Base-by-base conservation (phyloP, 2,113 vertebrate species). In the Toxotes chatareus region DNA sequence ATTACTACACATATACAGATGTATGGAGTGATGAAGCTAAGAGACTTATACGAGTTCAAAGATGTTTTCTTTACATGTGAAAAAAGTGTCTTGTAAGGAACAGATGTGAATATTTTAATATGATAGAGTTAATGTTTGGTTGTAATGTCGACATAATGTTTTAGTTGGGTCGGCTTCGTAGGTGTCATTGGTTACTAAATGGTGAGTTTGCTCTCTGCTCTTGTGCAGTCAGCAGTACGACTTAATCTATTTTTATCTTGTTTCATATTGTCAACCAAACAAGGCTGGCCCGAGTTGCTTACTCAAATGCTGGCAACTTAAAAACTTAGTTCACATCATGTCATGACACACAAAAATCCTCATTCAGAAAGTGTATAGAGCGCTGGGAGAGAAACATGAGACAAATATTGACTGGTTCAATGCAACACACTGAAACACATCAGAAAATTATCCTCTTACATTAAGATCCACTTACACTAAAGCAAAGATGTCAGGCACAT, bases 91-190 rank as follows among this genome's bases (percentile, higher is more conserved):
- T 94, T 93, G 91, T 94, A 92, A 90, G 90, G 91, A 94, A 89
- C 89, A 94, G 91, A 94, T 94, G 94, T 95, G 92, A 94, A 94
- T 95, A 95, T 95, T 95, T 95, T 94, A 94, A 77, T 95, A 95
- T 94, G 93, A 91, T 94, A 93, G 94, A 94, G 92, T 94, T 87
- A 90, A 86, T 82, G 91, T 93, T 93, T 78, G 91, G 91, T 91
- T 92, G 91, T 94, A 83, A 85, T 23, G 90, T 95, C 90, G 90
- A 92, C 89, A 93, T 87, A 84, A 92, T 93, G 91, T 94, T 93
- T 94, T 91, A 89, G 89, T 92, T 92, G 89, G 92, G 88, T 92
- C 88, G 87, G 91, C 92, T 91, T 92, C 71, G 53, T 94, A 93
- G 91, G 85, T 89, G 89, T 92, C 90, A 89, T 76, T 64, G 84